Percentiles rank a stretch among this genome's conserved stretches.
phyloP scores from a whole-genome alignment of 1,140 invertebrate species.

The Thaumatotibia leucotreta region DNA sequence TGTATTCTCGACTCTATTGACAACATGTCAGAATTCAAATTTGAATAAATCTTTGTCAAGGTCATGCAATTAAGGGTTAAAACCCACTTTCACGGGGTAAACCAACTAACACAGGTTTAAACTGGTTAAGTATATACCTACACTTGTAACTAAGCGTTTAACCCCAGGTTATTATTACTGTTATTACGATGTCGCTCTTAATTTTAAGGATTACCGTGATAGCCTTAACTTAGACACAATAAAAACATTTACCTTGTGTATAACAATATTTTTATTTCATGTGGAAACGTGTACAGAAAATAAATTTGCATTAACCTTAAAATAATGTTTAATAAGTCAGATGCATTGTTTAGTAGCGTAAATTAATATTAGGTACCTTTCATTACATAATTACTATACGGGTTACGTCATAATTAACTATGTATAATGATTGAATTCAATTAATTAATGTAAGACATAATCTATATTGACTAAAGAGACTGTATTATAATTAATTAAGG shows the following conservation, averaged over 20 bases:
- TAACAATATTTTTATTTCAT: slow-evolving; percentile 6
- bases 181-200: too few species aligned
- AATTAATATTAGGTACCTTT: background rate
- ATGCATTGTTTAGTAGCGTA: background rate
- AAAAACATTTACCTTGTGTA: background rate
- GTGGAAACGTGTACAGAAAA: slow-evolving; percentile 6
- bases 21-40: too few species aligned
- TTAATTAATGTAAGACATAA: background rate
- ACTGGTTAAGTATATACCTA: too few species aligned
- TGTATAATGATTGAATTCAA: background rate
- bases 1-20: too few species aligned
- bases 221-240: background rate
- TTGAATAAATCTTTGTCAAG: too few species aligned
- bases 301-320: slow-evolving; percentile 5
- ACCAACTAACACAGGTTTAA: too few species aligned
- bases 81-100: too few species aligned
- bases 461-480: background rate
- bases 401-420: background rate
- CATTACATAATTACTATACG: background rate
- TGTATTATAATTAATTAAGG: background rate
- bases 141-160: too few species aligned
- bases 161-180: too few species aligned
- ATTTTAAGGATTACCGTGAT: background rate
- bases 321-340: background rate
- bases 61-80: too few species aligned